These are phyloP conservation scores for Oasisia sp. DNA, from an alignment of 2,888 invertebrate genomes.

Conservation along the genomic window DNA sequence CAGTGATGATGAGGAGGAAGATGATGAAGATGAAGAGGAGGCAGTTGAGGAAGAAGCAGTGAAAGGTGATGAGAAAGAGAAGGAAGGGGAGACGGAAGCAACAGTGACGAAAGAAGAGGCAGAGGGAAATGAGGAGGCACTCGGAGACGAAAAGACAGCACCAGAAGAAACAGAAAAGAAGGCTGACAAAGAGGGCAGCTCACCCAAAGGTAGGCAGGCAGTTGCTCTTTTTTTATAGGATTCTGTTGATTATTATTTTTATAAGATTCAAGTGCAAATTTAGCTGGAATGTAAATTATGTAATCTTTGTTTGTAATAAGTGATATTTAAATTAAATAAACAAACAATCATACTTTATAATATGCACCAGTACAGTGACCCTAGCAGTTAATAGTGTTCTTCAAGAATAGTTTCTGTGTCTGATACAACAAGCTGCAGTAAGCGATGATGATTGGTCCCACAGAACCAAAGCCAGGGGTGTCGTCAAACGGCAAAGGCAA, in stretches of 20 bases:
- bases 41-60: conserved; percentile 96
- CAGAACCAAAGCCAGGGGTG: background rate
- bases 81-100: conserved; percentile 21
- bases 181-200: background rate
- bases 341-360: background rate
- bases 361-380: background rate
- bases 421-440: background rate
- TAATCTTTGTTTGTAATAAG: no score
- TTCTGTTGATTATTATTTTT: background rate
- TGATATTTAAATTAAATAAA: background rate
- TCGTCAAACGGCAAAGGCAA: background rate
- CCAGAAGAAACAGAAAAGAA: conserved; percentile 28
- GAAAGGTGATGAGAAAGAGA: background rate
- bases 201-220: background rate
- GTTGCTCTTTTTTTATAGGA: background rate
- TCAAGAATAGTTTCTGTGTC: background rate
- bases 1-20: conserved; percentile 92
- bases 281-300: no score
- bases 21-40: conserved; percentile 99
- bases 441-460: background rate
- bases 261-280: background rate
- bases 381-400: background rate
- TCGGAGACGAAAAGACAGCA: conserved; percentile 24
- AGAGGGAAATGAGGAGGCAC: conserved; percentile 27
- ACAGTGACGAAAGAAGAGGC: conserved; percentile 17